Percentiles rank a stretch among this genome's conserved stretches.
phyloP scores from a whole-genome alignment of 2,888 invertebrate species.

The Hypselothyrea guttata region DNA sequence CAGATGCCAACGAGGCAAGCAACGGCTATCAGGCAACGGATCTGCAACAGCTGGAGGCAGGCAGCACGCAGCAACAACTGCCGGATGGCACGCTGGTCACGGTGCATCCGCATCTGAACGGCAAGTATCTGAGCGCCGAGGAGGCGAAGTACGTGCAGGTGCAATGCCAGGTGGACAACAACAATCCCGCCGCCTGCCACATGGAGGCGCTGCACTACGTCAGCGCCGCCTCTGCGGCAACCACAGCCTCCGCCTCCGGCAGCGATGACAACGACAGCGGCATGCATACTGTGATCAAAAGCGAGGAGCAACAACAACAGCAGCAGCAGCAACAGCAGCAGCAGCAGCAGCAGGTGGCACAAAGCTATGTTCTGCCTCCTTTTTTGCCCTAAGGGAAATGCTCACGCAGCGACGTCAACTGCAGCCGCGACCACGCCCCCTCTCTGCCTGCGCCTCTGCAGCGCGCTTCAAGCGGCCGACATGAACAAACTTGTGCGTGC shows the following conservation, averaged over 20 bases:
- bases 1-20: conserved; percentile 83
- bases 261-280: conserved; percentile 76
- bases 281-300: conserved; percentile 81
- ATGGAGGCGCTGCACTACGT: conserved; percentile 68
- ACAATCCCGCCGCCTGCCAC: conserved; percentile 72
- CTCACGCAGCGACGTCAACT: conserved; percentile 80
- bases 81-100: conserved; percentile 61
- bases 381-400: conserved; percentile 83
- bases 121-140: conserved; percentile 80
- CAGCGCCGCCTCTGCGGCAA: conserved; percentile 46
- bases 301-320: conserved; percentile 66
- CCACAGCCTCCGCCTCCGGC: conserved; percentile 33
- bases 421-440: conserved; percentile 49
- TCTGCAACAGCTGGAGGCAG: conserved; percentile 53
- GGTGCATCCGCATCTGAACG: conserved; percentile 73
- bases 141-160: conserved; percentile 81
- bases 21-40: conserved; percentile 69
- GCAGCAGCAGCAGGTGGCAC: conserved; percentile 75
- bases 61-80: conserved; percentile 46
- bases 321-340: conserved; percentile 58
- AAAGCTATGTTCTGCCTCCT: conserved; percentile 82
- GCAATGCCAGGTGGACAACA: conserved; percentile 70
- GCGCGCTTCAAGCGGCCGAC: conserved; percentile 70
- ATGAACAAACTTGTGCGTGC: conserved; percentile 26
- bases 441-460: conserved; percentile 27